Evolutionary conservation across 2,113 vertebrate species (phyloP).

Genomic region (Perca fluviatilis): DNA sequence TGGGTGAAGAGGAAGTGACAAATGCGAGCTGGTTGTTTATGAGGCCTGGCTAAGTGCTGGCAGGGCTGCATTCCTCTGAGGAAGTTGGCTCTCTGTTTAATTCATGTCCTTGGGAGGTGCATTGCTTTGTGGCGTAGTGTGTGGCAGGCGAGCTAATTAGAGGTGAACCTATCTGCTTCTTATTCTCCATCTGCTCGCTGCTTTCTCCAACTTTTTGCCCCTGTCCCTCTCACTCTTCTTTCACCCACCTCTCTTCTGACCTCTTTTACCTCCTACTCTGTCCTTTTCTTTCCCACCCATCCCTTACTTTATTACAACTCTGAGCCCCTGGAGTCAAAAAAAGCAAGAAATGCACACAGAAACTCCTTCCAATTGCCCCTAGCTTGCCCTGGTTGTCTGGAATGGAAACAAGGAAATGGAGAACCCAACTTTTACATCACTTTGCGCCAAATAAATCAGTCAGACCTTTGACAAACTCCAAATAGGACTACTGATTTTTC

Average conservation of each 20-base stretch:
- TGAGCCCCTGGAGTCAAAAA: slow-evolving; percentile 13
- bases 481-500: slow-evolving; percentile 67
- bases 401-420: slow-evolving; percentile 54
- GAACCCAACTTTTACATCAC: slow-evolving; percentile 32
- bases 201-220: slow-evolving; percentile 34
- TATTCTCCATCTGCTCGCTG: slow-evolving; percentile 58
- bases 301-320: slow-evolving; percentile 11
- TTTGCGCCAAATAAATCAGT: slow-evolving; percentile 70
- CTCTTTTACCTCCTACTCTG: slow-evolving; percentile 11
- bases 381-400: slow-evolving; percentile 36
- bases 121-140: slow-evolving; percentile 67
- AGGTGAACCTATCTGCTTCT: slow-evolving; percentile 71
- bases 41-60: slow-evolving; percentile 76
- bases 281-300: slow-evolving; percentile 21
- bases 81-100: slow-evolving; percentile 78
- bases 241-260: slow-evolving; percentile 31
- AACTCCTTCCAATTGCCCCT: slow-evolving; percentile 6
- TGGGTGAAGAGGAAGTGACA: slow-evolving; percentile 82
- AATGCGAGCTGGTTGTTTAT: slow-evolving; percentile 80
- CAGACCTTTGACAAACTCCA: slow-evolving; percentile 72
- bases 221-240: slow-evolving; percentile 28
- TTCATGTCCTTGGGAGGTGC: slow-evolving; percentile 78
- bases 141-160: slow-evolving; percentile 78
- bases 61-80: slow-evolving; percentile 74
- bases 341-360: slow-evolving; percentile 9